Evolutionary conservation across 2,888 invertebrate species (phyloP).

Genomic region (Agapostemon virescens): DNA sequence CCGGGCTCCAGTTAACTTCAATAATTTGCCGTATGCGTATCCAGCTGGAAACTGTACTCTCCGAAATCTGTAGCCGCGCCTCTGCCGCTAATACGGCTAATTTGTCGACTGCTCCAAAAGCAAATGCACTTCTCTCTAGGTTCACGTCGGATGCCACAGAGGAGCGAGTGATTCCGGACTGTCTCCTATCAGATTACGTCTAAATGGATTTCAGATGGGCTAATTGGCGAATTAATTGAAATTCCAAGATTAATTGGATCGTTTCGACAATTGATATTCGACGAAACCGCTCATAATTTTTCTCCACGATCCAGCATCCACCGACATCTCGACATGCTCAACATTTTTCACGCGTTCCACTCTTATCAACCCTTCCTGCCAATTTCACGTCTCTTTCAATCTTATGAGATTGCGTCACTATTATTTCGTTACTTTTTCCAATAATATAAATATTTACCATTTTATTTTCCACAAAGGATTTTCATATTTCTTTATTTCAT

Average conservation of each 20-base stretch:
- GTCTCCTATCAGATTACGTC: slow-evolving; percentile 71
- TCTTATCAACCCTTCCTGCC: neutral
- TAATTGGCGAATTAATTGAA: slow-evolving; percentile 75
- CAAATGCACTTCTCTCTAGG: slow-evolving; percentile 63
- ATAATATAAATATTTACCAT: neutral
- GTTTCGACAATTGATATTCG: slow-evolving; percentile 65
- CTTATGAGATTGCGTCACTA: neutral
- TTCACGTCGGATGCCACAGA: slow-evolving; percentile 54
- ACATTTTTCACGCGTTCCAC: neutral
- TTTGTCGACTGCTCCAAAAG: slow-evolving; percentile 71
- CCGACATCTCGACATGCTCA: neutral
- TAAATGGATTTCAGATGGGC: slow-evolving; percentile 69
- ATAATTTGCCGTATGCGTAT: slow-evolving; percentile 61
- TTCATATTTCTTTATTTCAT: neutral
- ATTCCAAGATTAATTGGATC: slow-evolving; percentile 68
- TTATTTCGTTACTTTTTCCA: neutral
- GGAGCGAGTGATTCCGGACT: slow-evolving; percentile 50
- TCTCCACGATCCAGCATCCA: neutral
- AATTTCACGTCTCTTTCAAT: neutral
- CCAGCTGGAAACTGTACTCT: slow-evolving; percentile 58
- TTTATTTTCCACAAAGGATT: neutral
- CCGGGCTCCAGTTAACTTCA: slow-evolving; percentile 59
- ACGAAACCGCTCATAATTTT: slow-evolving; percentile 3
- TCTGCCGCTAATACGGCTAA: slow-evolving; percentile 66
- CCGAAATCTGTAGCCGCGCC: slow-evolving; percentile 64